Conservation (phyloP, 2,888 invertebrate species). For the Subacronicta megacephala region DNA sequence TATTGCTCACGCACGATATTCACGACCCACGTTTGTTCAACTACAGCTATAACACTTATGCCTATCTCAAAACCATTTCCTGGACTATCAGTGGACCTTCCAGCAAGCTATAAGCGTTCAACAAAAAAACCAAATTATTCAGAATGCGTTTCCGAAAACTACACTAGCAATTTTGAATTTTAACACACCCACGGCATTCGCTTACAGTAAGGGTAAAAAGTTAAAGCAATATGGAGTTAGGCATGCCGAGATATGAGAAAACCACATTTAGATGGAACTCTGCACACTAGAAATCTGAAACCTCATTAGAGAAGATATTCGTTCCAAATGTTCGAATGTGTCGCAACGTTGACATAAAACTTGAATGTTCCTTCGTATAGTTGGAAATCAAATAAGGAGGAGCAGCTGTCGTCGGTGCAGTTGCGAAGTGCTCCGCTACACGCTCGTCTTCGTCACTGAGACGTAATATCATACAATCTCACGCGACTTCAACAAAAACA, state of each 20-base stretch:
- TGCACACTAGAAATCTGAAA: constrained; percentile 59
- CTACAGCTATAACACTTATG: constrained; percentile 70
- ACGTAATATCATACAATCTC: constrained; percentile 70
- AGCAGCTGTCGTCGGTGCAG: constrained; percentile 80
- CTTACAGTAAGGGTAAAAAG: constrained; percentile 27
- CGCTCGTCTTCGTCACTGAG: constrained; percentile 76
- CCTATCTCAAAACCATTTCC: constrained; percentile 63
- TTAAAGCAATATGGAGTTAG: constrained; percentile 23
- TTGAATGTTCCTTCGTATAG: constrained; percentile 72
- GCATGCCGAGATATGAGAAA: constrained; percentile 18
- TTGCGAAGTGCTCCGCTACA: constrained; percentile 72
- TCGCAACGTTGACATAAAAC: constrained; percentile 71
- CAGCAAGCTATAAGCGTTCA: constrained; percentile 25
- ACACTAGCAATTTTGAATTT: constrained; percentile 23
- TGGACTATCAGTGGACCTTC: constrained; percentile 37
- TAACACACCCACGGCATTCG: no score
- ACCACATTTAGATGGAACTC: constrained; percentile 44
- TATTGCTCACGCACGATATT: constrained; percentile 78
- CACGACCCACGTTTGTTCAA: constrained; percentile 70
- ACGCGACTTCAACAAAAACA: constrained; percentile 65
- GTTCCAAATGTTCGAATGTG: constrained; percentile 61
- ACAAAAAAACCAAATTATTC: constrained; percentile 14
- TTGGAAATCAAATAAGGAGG: constrained; percentile 84
- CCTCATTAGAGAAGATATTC: constrained; percentile 66
- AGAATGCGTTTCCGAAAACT: constrained; percentile 26